Base-by-base conservation (phyloP, 2,797 vertebrate genomes). In the Hylomyscus alleni region DNA sequence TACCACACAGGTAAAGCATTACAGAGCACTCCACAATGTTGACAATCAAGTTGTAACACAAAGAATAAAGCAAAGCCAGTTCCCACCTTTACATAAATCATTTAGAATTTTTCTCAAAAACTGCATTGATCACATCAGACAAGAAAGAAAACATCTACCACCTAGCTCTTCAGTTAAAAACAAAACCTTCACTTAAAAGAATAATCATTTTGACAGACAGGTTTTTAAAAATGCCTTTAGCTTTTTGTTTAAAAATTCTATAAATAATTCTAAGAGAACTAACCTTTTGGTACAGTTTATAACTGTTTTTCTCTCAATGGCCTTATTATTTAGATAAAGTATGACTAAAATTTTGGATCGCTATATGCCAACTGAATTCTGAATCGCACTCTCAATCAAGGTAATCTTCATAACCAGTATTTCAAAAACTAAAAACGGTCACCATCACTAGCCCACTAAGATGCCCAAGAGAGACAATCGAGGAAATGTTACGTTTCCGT, bases 121-220 rank as follows among this genome's bases (percentile, higher is more conserved):
- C 26, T 37, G 72, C 81, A 77, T 88, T 89, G 1, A 5, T 82
- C 47, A 95, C 34, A 80, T 62, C 1, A 92, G 17, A 44, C 24
- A 40, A 29, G 44, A 90, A 80, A 56, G 52, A 52, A 60, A 77
- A 60, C 4, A 56, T 77, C 4, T 20, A 17, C 19, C 29, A 56
- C 13, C 44, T 58, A 85, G 50, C 3, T 40, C 65, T 58, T 88
- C 12, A 14, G 76, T 73, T 94, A 67, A 84, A 73, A 67, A 69
- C 20, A 87, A 56, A 72, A 20, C 58, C 67, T 94, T 76, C 34
- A 26, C 37, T 92, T 93, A 72, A 84, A 65, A 89, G 31, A 83
- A 87, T 89, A 50, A 91, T 89, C 29, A 40, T 73, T 97, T 93
- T 95, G 40, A 82, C 15, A 83, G 31, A 77, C 31, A 88, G 62